Percentiles rank a stretch among this genome's conserved stretches.
Conservation (phyloP, 1,140 invertebrate species). For the Sogatella furcifera region DNA sequence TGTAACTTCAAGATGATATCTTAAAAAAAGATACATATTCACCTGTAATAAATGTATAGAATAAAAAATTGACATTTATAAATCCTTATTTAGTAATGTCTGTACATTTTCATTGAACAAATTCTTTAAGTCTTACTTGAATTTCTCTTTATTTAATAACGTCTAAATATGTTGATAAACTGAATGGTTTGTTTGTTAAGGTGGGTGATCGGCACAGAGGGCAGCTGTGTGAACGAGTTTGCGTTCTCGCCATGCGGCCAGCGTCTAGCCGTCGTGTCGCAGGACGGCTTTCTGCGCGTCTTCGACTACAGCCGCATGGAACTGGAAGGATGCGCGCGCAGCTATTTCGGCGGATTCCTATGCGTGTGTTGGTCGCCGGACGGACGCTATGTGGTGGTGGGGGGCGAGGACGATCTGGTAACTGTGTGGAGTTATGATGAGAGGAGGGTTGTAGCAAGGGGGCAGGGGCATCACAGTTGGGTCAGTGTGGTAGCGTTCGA, state of each 20-base stretch:
- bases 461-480: constrained; percentile 93
- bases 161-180: too few relatives aligned
- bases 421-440: constrained; percentile 95
- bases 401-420: constrained; percentile 97
- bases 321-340: constrained; percentile 76
- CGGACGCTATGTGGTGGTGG: constrained; percentile 87
- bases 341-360: constrained; percentile 92
- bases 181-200: constrained; percentile 27
- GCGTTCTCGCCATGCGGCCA: constrained; percentile 91
- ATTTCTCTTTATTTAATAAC: too few relatives aligned
- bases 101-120: too few relatives aligned
- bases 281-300: constrained; percentile 92
- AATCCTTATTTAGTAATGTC: too few relatives aligned
- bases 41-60: too few relatives aligned
- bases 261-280: constrained; percentile 85
- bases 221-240: constrained; percentile 89
- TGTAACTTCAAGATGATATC: too few relatives aligned
- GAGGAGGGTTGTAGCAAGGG: constrained; percentile 85
- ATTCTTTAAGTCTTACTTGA: too few relatives aligned
- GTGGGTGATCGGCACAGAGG: constrained; percentile 74
- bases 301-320: constrained; percentile 98
- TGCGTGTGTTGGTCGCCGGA: constrained; percentile 98
- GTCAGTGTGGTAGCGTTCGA: constrained; percentile 96
- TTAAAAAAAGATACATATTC: too few relatives aligned
- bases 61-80: too few relatives aligned